Conservation (phyloP, 2,797 vertebrate genomes). For the Artibeus lituratus region DNA sequence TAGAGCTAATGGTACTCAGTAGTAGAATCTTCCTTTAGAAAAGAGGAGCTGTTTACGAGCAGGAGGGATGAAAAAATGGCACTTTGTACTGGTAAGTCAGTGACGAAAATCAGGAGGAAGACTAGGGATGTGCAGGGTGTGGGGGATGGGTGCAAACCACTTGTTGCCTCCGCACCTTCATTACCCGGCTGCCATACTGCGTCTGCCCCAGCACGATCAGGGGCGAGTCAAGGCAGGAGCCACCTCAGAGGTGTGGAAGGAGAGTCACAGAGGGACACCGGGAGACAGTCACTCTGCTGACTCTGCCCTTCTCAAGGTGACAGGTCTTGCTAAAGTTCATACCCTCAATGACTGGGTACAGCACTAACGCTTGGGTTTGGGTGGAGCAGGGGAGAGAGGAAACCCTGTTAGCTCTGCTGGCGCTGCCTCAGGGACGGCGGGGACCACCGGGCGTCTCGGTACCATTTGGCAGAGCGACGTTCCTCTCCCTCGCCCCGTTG, state of each 20-base stretch:
- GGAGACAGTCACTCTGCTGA: neutral
- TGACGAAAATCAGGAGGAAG: neutral
- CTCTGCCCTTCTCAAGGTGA: neutral
- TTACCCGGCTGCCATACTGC: neutral
- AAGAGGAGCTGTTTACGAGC: neutral
- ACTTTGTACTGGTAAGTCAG: neutral
- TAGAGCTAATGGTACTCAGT: neutral
- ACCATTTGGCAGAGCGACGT: conserved; percentile 23
- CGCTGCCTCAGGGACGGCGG: neutral
- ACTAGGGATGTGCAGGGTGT: neutral
- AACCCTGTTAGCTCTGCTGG: neutral
- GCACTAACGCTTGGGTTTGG: neutral
- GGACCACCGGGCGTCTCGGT: neutral
- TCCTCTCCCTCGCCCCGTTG: neutral
- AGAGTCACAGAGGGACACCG: neutral
- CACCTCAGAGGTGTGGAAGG: neutral
- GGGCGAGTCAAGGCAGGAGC: neutral
- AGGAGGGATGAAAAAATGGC: neutral
- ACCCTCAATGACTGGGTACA: neutral
- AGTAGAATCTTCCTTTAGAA: neutral
- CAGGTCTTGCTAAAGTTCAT: neutral
- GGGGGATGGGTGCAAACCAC: neutral
- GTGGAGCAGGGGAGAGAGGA: neutral
- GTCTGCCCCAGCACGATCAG: neutral
- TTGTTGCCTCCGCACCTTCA: neutral